Evolutionary conservation across 2,888 invertebrate genomes (phyloP).

Genomic region (Mamestra brassicae): DNA sequence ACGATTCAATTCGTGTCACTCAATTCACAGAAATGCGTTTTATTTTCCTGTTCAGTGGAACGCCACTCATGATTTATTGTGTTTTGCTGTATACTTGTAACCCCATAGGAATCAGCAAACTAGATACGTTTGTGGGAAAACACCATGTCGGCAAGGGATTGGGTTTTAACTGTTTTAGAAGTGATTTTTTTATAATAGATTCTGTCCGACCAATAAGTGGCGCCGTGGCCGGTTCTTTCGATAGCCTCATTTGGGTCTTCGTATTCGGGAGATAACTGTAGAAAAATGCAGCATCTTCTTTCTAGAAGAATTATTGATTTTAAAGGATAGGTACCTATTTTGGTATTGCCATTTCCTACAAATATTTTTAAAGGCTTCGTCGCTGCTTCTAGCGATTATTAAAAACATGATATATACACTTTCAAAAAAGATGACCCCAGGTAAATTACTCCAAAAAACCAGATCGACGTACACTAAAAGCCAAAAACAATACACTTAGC

Average conservation of each 20-base stretch:
- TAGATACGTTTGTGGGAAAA: constrained; percentile 40
- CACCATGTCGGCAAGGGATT: constrained; percentile 7
- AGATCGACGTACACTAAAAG: constrained; percentile 54
- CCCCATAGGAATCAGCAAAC: constrained; percentile 51
- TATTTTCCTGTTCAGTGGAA: constrained; percentile 87
- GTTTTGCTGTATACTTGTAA: constrained; percentile 51
- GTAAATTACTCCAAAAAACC: constrained; percentile 16
- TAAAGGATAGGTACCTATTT: neutral
- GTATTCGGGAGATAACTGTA: neutral
- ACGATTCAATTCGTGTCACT: constrained; percentile 70
- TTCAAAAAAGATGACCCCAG: neutral
- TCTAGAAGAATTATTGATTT: neutral
- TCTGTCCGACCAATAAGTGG: neutral
- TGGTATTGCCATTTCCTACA: neutral
- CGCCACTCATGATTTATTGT: constrained; percentile 81
- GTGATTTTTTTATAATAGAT: neutral
- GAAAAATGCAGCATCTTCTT: neutral
- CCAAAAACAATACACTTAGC: constrained; percentile 81
- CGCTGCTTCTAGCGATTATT: too few species aligned
- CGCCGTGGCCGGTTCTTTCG: neutral
- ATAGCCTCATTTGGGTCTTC: neutral
- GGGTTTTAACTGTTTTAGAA: constrained; percentile 11
- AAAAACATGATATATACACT: neutral
- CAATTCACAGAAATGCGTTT: constrained; percentile 74
- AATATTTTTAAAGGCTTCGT: neutral